phyloP scores from a whole-genome alignment of 2,888 invertebrate species.

The Ligdia adustata region DNA sequence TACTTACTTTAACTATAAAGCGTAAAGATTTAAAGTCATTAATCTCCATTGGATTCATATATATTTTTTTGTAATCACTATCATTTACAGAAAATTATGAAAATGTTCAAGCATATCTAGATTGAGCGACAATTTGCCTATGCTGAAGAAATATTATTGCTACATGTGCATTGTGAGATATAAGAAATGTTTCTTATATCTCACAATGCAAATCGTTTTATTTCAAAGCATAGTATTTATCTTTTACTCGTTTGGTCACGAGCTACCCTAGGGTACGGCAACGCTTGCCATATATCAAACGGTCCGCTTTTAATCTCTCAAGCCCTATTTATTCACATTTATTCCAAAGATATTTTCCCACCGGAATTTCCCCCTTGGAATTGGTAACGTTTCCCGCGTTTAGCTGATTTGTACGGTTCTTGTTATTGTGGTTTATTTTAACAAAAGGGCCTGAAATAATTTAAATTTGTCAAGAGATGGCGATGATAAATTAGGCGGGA shows the following conservation, averaged over 20 bases:
- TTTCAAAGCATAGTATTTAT: constrained; percentile 53
- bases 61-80: too few relatives aligned
- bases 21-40: too few relatives aligned
- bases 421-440: constrained; percentile 69
- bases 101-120: too few relatives aligned
- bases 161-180: too few relatives aligned
- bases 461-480: constrained; percentile 59
- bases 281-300: constrained; percentile 68
- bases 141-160: too few relatives aligned
- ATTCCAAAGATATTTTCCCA: constrained; percentile 77
- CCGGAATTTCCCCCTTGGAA: constrained; percentile 76
- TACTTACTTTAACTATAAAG: too few relatives aligned
- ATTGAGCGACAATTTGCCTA: too few relatives aligned
- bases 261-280: constrained; percentile 49
- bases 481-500: constrained; percentile 54
- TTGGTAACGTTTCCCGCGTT: constrained; percentile 72
- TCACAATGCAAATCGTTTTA: constrained; percentile 37
- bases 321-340: constrained; percentile 80
- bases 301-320: constrained; percentile 75
- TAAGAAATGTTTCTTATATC: too few relatives aligned
- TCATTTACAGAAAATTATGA: too few relatives aligned
- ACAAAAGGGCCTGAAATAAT: constrained; percentile 64
- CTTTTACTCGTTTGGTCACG: constrained; percentile 48
- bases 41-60: too few relatives aligned
- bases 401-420: constrained; percentile 72